phyloP scores from a whole-genome alignment of 2,888 invertebrate genomes.

The Hyles lineata region DNA sequence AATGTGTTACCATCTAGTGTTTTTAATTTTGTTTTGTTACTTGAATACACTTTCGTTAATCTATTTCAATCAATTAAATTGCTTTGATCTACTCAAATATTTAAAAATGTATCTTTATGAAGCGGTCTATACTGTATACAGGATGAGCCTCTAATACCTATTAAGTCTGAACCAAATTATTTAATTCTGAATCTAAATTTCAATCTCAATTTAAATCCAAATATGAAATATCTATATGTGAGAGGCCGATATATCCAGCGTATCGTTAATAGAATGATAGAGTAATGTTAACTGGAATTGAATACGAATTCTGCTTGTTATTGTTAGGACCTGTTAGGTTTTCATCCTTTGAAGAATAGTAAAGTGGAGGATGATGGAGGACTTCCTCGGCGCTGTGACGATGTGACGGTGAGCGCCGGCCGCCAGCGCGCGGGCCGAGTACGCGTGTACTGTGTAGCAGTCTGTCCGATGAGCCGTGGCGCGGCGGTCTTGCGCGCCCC shows the following conservation, averaged over 20 bases:
- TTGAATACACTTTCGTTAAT: conserved; percentile 1
- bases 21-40: not conserved
- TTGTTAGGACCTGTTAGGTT: not conserved
- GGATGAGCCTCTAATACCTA: not conserved
- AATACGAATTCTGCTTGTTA: not conserved
- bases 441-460: conserved; percentile 67
- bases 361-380: conserved; percentile 22
- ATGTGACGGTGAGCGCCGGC: conserved; percentile 57
- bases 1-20: not conserved
- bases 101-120: too few species aligned
- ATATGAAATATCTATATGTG: too few species aligned
- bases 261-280: not conserved
- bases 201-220: too few species aligned
- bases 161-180: too few species aligned
- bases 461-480: conserved; percentile 83
- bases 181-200: too few species aligned
- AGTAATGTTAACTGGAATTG: not conserved
- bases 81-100: not conserved
- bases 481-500: conserved; percentile 79
- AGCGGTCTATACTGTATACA: not conserved
- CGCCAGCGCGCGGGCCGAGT: conserved; percentile 41
- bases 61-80: not conserved
- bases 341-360: conserved; percentile 18
- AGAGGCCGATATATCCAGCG: too few species aligned
- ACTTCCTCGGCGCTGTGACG: conserved; percentile 34